These are phyloP conservation scores for Acipenser transmontanus DNA, from an alignment of 2,797 vertebrate species.

Conservation along the genomic window DNA sequence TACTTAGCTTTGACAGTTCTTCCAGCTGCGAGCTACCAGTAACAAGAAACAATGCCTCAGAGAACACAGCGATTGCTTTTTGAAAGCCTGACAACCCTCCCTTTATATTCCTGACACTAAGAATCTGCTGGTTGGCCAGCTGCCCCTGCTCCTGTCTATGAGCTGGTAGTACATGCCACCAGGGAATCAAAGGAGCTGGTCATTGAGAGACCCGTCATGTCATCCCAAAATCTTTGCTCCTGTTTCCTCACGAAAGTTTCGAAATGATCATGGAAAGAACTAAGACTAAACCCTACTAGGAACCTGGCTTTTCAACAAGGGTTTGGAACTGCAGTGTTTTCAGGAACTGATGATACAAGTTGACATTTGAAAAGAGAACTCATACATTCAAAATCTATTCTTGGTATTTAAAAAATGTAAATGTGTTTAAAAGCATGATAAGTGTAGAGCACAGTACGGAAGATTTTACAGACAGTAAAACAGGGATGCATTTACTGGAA, in stretches of 20 bases:
- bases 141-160: slow-evolving; percentile 2
- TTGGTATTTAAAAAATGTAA: too few species aligned
- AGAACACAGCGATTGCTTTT: slow-evolving; percentile 20
- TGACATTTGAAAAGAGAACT: too few species aligned
- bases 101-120: slow-evolving; percentile 18
- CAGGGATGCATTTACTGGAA: too few species aligned
- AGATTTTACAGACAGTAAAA: too few species aligned
- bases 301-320: too few species aligned
- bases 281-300: too few species aligned
- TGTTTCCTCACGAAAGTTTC: slow-evolving; percentile 4
- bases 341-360: too few species aligned
- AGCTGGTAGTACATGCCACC: slow-evolving; percentile 23
- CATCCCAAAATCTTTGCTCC: not conserved
- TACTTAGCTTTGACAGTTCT: not conserved
- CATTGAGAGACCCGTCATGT: not conserved
- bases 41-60: slow-evolving; percentile 16
- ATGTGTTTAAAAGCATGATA: too few species aligned
- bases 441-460: too few species aligned
- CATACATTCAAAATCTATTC: too few species aligned
- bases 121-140: slow-evolving; percentile 11
- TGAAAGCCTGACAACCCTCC: slow-evolving; percentile 14
- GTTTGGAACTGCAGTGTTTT: too few species aligned
- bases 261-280: not conserved
- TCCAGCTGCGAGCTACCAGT: slow-evolving; percentile 17
- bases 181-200: slow-evolving; percentile 20